A percentile compares a stretch with the other conserved stretches of the same genome.
Evolutionary conservation across 1,140 invertebrate species (phyloP).

Genomic region (Lucilia sericata): DNA sequence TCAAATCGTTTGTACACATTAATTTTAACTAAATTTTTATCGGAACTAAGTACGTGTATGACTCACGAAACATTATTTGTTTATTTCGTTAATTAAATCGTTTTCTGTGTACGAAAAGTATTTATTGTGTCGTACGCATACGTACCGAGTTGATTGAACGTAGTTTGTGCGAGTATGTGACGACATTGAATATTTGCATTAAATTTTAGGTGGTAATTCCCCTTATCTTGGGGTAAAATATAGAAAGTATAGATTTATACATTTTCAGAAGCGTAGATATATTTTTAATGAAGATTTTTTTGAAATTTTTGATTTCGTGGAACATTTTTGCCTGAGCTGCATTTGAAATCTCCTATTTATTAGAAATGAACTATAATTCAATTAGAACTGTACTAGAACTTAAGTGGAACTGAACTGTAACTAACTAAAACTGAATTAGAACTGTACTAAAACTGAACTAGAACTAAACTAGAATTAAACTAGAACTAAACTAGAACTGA

Average conservation of each 20-base stretch:
- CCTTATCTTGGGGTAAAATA: not conserved
- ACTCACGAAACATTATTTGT: constrained; percentile 25
- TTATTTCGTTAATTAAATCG: not conserved
- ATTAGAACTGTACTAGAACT: too few species aligned
- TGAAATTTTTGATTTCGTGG: too few species aligned
- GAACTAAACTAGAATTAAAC: too few species aligned
- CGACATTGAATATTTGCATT: constrained; percentile 28
- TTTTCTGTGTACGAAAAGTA: too few species aligned
- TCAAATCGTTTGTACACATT: not conserved
- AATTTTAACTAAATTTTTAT: not conserved
- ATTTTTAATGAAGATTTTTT: too few species aligned
- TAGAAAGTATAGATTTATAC: not conserved
- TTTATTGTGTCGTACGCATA: not conserved
- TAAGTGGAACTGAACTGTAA: too few species aligned
- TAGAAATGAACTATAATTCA: too few species aligned
- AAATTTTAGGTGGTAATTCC: not conserved
- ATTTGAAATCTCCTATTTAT: too few species aligned
- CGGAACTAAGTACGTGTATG: not conserved
- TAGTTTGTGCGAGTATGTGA: not conserved
- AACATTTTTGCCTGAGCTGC: too few species aligned
- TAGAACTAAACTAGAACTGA: too few species aligned
- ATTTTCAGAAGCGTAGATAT: not conserved
- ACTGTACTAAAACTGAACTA: too few species aligned
- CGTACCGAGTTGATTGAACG: constrained; percentile 32
- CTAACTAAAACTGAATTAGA: too few species aligned